Percentiles rank a stretch among this genome's conserved stretches.
phyloP scores from a whole-genome alignment of 2,113 vertebrate genomes.

The Fregetta grallaria region DNA sequence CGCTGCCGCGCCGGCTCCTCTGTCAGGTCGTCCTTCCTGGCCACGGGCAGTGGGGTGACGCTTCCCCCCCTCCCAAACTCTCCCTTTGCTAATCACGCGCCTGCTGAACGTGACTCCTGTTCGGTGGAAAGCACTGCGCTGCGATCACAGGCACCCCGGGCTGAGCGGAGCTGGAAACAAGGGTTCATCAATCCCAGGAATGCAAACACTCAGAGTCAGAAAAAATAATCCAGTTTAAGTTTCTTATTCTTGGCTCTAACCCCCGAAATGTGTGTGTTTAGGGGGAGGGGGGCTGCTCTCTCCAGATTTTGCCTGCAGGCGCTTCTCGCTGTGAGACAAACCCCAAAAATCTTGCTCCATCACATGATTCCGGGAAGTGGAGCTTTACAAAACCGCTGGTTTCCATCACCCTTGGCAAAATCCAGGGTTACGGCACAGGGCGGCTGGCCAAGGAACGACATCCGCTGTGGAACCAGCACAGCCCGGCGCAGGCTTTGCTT shows the following conservation, averaged over 20 bases:
- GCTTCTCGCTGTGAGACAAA: background rate
- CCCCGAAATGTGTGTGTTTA: background rate
- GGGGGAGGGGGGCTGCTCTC: background rate
- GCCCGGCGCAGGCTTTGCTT: background rate
- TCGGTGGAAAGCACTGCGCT: background rate
- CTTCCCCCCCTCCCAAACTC: background rate
- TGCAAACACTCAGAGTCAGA: background rate
- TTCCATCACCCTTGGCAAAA: background rate
- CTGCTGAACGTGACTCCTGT: background rate
- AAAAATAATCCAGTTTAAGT: background rate
- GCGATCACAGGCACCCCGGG: background rate
- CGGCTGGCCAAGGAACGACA: background rate
- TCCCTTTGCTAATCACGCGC: background rate
- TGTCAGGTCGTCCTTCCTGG: accelerated
- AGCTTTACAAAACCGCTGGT: background rate
- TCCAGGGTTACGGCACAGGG: background rate
- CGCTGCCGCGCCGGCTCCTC: accelerated
- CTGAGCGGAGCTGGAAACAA: background rate
- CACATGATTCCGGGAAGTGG: background rate
- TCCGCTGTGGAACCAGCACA: accelerated
- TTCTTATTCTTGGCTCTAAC: constrained; percentile 26
- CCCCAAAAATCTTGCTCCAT: background rate
- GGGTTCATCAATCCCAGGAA: background rate
- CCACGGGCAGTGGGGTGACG: accelerated
- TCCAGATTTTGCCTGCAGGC: background rate